Evolutionary conservation across 2,797 vertebrate species (phyloP), one percentile per base, ranked within the genome.

Genomic region (Xenentodon cancila): DNA sequence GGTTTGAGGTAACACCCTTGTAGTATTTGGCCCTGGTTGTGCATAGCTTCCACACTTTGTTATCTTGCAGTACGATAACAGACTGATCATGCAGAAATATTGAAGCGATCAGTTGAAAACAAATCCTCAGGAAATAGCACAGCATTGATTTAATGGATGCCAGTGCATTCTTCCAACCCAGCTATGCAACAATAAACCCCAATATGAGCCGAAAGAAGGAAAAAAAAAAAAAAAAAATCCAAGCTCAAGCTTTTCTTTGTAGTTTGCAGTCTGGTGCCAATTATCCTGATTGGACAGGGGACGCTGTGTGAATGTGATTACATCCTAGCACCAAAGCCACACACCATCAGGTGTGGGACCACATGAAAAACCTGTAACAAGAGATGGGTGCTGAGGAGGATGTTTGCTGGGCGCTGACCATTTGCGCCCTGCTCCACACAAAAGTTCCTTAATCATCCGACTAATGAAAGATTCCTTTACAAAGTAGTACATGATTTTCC

Each of bases 281-380:
- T 91, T 89, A 91, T 69, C 51, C 46, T 80, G 88, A 92, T 91
- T 91, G 86, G 76, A 73, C 54, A 8, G 59, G 42, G 32, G 56
- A 70, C 51, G 64, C 54, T 66, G 69, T 78, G 73, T 53, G 74
- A 83, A 71, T 66, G 68, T 82, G 84, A 88, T 88, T 86, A 83
- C 73, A 60, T 85, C 59, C 71, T 59, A 64, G 59, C 44, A 66
- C 68, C n/a, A 62, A 58, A 80, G 45, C 53, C 68, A 75, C 68
- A 66, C 82, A 73, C 59, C 71, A 76, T 85, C 71, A 90, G 86
- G 89, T 92, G 89, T 84, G 75, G 82, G 81, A 74, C 48, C 50
- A 68, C 83, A 82, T 61, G 61, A 60, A 71, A 65, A 71, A 59
- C 22, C 56, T 84, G 88, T 82, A 91, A 92, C 68, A 43, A 43